phyloP scores from a whole-genome alignment of 2,888 invertebrate genomes.

The Diachrysia chrysitis region DNA sequence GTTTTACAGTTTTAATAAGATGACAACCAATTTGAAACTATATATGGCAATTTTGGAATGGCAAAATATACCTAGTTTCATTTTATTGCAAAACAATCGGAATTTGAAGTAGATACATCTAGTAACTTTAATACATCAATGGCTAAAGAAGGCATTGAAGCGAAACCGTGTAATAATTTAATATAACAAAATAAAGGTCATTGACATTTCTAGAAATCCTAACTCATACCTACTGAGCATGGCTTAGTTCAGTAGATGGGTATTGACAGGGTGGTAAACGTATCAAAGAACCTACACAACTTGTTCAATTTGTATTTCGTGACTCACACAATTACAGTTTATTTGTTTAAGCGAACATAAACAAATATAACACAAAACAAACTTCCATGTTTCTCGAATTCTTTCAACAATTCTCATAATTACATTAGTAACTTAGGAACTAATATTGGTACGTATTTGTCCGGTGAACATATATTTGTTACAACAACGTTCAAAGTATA shows the following conservation, averaged over 20 bases:
- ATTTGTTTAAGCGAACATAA: slow-evolving; percentile 8
- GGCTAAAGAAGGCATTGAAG: not conserved
- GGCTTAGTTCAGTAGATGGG: too few species aligned
- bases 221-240: too few species aligned
- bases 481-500: slow-evolving; percentile 34
- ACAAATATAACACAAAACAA: slow-evolving; percentile 14
- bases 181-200: too few species aligned
- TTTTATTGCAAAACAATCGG: too few species aligned
- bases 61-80: too few species aligned
- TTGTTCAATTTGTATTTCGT: not conserved
- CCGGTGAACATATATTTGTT: slow-evolving; percentile 17
- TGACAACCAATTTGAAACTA: too few species aligned
- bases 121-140: not conserved
- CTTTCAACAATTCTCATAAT: slow-evolving; percentile 45
- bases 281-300: not conserved
- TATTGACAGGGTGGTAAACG: too few species aligned
- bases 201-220: too few species aligned
- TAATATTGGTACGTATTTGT: slow-evolving; percentile 32
- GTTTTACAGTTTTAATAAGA: not conserved
- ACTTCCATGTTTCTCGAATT: slow-evolving; percentile 25
- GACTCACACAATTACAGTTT: not conserved
- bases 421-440: slow-evolving; percentile 28
- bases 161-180: too few species aligned
- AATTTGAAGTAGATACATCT: too few species aligned
- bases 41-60: not conserved